Base-by-base conservation (phyloP, 2,888 invertebrate genomes). In the Heliconius erato region DNA sequence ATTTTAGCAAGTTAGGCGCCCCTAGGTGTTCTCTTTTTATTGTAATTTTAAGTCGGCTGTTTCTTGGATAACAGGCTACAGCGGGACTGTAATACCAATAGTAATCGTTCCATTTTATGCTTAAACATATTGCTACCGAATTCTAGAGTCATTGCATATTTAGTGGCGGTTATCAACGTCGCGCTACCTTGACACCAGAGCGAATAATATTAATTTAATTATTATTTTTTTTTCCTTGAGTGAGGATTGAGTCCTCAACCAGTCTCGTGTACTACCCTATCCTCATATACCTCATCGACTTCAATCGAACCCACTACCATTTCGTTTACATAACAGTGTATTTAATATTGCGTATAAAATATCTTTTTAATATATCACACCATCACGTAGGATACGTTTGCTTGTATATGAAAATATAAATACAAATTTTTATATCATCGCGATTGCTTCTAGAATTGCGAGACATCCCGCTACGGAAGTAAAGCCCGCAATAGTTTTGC, bases 1-100 rank as follows among this genome's bases (percentile, higher is more conserved):
- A 83, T 84, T 83, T 82, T 81, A 83, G 84, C 80, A 63, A 77
- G 79, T 83, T 83, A 79, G 84, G 81, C 82, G 80, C 82, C 82
- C 78, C 32, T 79, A 82, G 81, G 80, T 84, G 84, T 84, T 85
- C 82, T 84, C 84, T 85, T 86, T 86, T 86, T 85, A 85, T 85
- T 86, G 83, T 85, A 84, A 85, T 84, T 85, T 86, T 83, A 84
- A 82, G 79, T 81, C 65, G 81, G 78, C 79, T 82, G 81, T 81
- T 85, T 74, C 79, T 82, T 81, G 84, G 67, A 74, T 80, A 81
- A 83, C 82, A 65, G 49, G 54, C 72, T 77, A 69, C 72, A 81
- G 80, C 83, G 82, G 80, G 65, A 63, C 76, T 82, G 83, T 83
- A 83, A 84, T 84, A 84, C 82, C 82, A 82, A 85, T 83, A 82